Evolutionary conservation across 2,113 vertebrate genomes (phyloP).

Genomic region (Crocuta crocuta): DNA sequence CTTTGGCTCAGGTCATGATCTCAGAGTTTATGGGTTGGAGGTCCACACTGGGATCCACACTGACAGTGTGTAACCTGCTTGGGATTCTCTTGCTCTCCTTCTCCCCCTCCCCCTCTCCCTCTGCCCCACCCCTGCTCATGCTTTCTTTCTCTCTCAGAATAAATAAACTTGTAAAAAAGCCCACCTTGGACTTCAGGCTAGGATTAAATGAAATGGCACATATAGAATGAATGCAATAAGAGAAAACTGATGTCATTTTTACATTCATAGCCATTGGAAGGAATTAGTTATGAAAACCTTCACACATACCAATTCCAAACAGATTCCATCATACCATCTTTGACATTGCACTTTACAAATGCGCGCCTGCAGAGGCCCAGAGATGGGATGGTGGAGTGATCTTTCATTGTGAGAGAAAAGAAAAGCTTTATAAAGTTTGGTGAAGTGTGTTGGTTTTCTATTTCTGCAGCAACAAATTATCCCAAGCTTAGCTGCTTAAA

Average conservation of each 20-base stretch:
- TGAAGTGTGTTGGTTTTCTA: background rate
- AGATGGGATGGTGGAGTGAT: background rate
- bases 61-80: too few relatives aligned
- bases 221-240: background rate
- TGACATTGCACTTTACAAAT: background rate
- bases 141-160: too few relatives aligned
- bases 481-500: background rate
- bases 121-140: too few relatives aligned
- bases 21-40: too few relatives aligned
- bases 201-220: background rate
- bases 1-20: too few relatives aligned
- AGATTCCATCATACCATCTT: background rate
- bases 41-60: too few relatives aligned
- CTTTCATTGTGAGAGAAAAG: background rate
- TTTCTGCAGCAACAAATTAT: background rate
- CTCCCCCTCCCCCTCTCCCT: too few relatives aligned
- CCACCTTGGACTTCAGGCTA: background rate
- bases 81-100: too few relatives aligned
- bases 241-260: background rate
- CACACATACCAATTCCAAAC: background rate
- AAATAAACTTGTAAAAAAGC: too few relatives aligned
- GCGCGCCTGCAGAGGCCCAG: background rate
- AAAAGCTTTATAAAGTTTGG: background rate
- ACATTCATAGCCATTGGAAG: background rate
- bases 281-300: background rate